Conservation (phyloP, 2,888 invertebrate species). For the Myopa testacea region DNA sequence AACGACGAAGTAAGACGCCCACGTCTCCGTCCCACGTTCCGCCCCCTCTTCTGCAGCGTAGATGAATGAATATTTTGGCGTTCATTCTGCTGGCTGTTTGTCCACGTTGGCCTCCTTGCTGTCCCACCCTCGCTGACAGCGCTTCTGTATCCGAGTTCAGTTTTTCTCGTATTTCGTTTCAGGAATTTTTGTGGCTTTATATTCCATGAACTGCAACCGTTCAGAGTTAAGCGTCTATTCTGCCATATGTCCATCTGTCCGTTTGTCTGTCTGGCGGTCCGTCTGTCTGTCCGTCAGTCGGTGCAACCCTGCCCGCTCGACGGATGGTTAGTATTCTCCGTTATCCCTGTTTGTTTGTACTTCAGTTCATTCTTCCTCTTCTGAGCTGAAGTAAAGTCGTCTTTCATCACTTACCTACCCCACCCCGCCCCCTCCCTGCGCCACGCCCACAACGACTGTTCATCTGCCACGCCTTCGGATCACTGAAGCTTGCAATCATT, state of each 20-base stretch:
- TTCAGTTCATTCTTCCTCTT: no score
- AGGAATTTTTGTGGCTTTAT: no score
- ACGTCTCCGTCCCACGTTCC: no score
- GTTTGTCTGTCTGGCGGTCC: background rate
- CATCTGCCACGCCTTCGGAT: background rate
- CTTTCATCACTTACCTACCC: background rate
- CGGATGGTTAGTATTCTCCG: no score
- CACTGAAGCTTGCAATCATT: slow-evolving; percentile 1
- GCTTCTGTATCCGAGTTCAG: background rate
- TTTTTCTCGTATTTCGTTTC: background rate
- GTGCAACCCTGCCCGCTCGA: background rate
- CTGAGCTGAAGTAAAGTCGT: no score
- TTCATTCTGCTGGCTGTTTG: no score
- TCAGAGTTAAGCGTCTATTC: background rate
- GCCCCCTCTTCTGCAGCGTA: no score
- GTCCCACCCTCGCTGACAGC: no score
- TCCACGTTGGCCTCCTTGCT: no score
- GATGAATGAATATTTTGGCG: no score
- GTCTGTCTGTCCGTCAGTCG: background rate
- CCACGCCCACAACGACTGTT: background rate
- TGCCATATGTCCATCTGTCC: slow-evolving; percentile 9
- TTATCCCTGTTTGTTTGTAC: no score
- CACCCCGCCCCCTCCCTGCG: background rate
- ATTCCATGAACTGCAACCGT: background rate
- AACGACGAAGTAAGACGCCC: no score